Conservation (phyloP, 2,113 vertebrate species). For the Lasiurus cinereus region DNA sequence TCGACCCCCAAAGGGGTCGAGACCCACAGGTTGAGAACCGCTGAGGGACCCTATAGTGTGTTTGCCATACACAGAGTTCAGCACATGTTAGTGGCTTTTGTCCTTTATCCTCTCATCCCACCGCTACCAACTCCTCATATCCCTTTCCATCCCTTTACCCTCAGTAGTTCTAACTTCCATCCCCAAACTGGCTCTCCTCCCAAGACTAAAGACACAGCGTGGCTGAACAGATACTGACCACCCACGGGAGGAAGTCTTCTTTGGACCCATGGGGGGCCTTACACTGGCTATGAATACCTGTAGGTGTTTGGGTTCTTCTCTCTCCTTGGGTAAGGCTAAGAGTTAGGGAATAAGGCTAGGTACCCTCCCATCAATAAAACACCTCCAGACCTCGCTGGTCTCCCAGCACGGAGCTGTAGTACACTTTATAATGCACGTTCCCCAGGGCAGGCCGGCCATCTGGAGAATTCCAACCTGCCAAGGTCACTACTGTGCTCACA, state of each 20-base stretch:
- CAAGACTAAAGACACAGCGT: not conserved
- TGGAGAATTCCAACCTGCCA: slow-evolving; percentile 62
- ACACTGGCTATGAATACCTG: not conserved
- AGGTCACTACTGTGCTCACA: slow-evolving; percentile 41
- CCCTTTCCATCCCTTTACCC: too few relatives aligned
- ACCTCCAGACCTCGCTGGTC: not conserved
- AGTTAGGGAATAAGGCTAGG: not conserved
- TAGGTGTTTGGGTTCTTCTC: not conserved
- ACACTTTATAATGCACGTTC: not conserved
- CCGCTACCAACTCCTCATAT: not conserved
- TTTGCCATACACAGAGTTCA: not conserved
- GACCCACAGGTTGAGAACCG: too few relatives aligned
- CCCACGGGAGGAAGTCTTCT: not conserved
- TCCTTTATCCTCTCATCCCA: not conserved
- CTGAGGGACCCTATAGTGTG: not conserved
- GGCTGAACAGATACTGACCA: not conserved
- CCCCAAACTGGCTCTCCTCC: not conserved
- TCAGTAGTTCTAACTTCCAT: not conserved
- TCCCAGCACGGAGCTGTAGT: not conserved
- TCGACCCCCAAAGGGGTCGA: too few relatives aligned
- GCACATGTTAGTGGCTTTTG: not conserved
- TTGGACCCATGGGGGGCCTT: not conserved
- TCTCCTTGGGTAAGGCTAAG: not conserved
- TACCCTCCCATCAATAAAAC: slow-evolving; percentile 19
- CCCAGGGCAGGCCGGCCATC: slow-evolving; percentile 48